A percentile compares a stretch with the other conserved stretches of the same genome.
Conservation (phyloP, 2,113 vertebrate species). For the Agapornis roseicollis region DNA sequence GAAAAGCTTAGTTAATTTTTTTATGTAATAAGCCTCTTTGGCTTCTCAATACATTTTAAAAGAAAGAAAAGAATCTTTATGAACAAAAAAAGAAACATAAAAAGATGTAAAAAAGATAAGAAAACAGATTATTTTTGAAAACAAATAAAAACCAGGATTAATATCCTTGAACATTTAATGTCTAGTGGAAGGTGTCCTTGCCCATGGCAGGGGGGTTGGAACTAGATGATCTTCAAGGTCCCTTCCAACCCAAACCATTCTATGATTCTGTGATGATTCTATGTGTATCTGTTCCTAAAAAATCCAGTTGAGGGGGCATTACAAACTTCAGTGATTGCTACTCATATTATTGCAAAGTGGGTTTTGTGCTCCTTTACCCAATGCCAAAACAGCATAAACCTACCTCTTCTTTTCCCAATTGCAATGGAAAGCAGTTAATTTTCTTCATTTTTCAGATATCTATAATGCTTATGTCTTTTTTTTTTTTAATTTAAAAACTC, state of each 20-base stretch:
- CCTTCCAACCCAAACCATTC: neutral
- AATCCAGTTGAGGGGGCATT: neutral
- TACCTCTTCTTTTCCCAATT: neutral
- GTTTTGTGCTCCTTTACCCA: neutral
- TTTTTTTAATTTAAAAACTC: neutral
- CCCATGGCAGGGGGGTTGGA: neutral
- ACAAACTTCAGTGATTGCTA: neutral
- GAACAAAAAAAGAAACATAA: neutral
- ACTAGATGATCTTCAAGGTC: neutral
- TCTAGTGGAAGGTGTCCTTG: neutral
- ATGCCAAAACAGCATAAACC: neutral
- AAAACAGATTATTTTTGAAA: neutral
- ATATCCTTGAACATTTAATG: neutral
- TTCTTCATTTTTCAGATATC: neutral
- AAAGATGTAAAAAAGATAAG: neutral
- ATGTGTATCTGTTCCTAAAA: neutral
- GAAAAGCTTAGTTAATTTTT: neutral
- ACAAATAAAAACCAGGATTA: neutral
- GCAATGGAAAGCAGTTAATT: neutral
- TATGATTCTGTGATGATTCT: neutral
- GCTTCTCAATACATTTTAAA: neutral
- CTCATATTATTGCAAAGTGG: rapidly evolving
- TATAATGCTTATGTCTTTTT: neutral
- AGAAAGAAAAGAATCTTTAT: neutral
- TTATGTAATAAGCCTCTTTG: neutral